Percentiles rank a stretch among this genome's conserved stretches.
Conservation (phyloP, 2,888 invertebrate species). For the Heliconius hortense region DNA sequence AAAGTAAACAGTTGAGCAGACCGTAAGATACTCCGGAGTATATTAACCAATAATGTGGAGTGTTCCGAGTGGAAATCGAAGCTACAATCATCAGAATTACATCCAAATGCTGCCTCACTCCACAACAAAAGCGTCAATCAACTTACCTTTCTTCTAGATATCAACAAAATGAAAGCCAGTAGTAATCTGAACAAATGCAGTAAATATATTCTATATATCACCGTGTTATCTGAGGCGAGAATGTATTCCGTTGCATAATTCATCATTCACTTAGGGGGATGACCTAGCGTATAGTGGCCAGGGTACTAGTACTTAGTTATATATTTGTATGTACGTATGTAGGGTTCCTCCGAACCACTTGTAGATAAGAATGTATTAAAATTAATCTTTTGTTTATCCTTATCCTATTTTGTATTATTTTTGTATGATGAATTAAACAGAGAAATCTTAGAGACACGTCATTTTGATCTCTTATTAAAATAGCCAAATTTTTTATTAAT, state of each 20-base stretch:
- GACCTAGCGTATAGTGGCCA: slow-evolving; percentile 48
- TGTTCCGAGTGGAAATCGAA: not conserved
- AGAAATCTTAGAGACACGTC: not conserved
- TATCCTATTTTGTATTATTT: slow-evolving; percentile 26
- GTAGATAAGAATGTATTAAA: slow-evolving; percentile 2
- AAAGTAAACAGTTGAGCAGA: not conserved
- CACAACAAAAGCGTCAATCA: not conserved
- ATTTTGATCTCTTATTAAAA: too few relatives aligned
- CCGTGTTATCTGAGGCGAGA: slow-evolving; percentile 52
- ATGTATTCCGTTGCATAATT: slow-evolving; percentile 67
- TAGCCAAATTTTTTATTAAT: too few relatives aligned
- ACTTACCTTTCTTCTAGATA: not conserved
- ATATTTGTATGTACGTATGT: not conserved
- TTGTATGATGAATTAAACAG: not conserved
- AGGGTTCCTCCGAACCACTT: slow-evolving; percentile 22
- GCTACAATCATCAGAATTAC: not conserved
- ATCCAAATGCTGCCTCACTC: not conserved
- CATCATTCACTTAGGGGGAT: slow-evolving; percentile 60
- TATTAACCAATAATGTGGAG: not conserved
- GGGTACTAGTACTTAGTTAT: not conserved
- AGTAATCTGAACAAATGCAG: slow-evolving; percentile 36
- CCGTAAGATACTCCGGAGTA: not conserved
- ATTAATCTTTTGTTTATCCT: slow-evolving; percentile 30
- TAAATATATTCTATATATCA: slow-evolving; percentile 58
- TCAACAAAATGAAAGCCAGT: not conserved